These are phyloP conservation scores for Naja naja DNA, from an alignment of 2,113 vertebrate species.

Conservation along the genomic window DNA sequence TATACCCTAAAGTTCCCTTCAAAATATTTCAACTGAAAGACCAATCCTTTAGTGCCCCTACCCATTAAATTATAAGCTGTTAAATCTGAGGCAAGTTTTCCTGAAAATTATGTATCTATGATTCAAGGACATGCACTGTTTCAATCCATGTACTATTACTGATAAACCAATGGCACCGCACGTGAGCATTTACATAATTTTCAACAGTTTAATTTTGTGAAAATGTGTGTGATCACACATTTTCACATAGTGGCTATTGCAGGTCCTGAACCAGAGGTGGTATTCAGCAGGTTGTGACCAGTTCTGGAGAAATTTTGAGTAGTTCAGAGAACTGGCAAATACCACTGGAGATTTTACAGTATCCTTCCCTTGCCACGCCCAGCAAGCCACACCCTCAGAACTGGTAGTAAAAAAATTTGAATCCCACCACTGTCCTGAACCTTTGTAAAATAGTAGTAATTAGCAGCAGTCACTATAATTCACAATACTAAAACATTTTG, in stretches of 20 bases:
- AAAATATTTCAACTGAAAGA: background rate
- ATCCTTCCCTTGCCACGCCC: too few relatives aligned
- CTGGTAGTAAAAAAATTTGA: too few relatives aligned
- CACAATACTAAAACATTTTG: background rate
- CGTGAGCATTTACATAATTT: background rate
- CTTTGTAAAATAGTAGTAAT: background rate
- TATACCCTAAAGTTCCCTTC: background rate
- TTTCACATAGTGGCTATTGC: background rate
- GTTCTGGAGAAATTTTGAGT: too few relatives aligned
- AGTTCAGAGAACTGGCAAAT: too few relatives aligned
- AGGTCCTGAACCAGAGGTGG: background rate
- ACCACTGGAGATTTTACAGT: too few relatives aligned
- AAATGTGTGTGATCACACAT: background rate
- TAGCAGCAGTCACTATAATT: background rate
- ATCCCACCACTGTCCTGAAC: too few relatives aligned
- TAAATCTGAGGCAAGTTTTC: background rate
- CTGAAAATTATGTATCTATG: background rate
- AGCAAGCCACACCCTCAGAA: too few relatives aligned
- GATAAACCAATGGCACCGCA: background rate
- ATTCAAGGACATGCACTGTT: background rate
- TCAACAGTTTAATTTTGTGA: background rate
- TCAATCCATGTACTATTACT: background rate
- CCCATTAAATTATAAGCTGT: background rate
- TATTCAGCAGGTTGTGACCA: too few relatives aligned
- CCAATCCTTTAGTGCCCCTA: background rate